A percentile compares a stretch with the other conserved stretches of the same genome.
Conservation (phyloP, 2,797 vertebrate species). For the Fistularia commersonii region DNA sequence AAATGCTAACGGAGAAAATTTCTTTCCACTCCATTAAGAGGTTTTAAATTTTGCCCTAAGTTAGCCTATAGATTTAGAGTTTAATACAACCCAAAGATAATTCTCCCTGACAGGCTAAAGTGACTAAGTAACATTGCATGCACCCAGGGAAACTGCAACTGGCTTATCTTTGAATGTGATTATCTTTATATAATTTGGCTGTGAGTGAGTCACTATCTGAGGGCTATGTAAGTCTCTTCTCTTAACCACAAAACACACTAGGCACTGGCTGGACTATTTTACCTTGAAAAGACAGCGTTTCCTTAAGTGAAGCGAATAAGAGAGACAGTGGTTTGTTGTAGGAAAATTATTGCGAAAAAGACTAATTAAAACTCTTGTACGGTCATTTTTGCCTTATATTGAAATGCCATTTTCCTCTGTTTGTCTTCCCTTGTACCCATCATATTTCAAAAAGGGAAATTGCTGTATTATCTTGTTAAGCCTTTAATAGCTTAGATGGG, state of each 20-base stretch:
- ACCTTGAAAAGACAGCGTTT: slow-evolving; percentile 31
- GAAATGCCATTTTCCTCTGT: no score
- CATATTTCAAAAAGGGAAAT: no score
- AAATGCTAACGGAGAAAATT: slow-evolving; percentile 52
- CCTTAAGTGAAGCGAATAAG: slow-evolving; percentile 10
- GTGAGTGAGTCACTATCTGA: slow-evolving; percentile 69
- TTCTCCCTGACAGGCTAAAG: slow-evolving; percentile 71
- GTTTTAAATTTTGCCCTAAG: slow-evolving; percentile 58
- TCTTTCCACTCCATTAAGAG: slow-evolving; percentile 34
- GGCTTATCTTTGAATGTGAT: slow-evolving; percentile 75
- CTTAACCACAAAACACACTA: slow-evolving; percentile 38
- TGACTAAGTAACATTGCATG: slow-evolving; percentile 68
- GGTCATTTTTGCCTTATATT: no score
- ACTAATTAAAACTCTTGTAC: no score
- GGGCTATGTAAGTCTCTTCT: slow-evolving; percentile 56
- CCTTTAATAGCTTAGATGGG: no score
- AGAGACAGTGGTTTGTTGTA: neutral
- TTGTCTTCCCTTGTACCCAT: no score
- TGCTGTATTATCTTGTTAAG: no score
- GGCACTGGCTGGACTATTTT: slow-evolving; percentile 30
- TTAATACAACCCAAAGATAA: slow-evolving; percentile 61
- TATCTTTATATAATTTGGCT: slow-evolving; percentile 75
- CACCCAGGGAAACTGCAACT: slow-evolving; percentile 57
- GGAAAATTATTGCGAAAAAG: no score
- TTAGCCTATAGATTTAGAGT: slow-evolving; percentile 64